Evolutionary conservation across 2,888 invertebrate species (phyloP), one percentile per base, ranked within the genome.

Genomic region (Apamea monoglypha): DNA sequence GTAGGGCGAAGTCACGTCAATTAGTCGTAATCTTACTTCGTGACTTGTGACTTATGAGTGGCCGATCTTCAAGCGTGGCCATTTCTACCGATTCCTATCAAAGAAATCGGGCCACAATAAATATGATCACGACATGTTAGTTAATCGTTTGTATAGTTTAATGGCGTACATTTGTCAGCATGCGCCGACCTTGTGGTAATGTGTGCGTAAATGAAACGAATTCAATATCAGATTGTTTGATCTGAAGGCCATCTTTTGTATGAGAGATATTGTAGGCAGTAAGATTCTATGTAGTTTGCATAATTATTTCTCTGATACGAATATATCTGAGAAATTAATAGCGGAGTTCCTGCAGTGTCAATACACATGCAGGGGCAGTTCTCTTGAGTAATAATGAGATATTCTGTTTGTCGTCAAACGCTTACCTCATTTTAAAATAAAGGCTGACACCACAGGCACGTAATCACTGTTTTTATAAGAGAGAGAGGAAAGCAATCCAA

Each of bases 11-110:
- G 92, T 94, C 94, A 95, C 95, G 96, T 96, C 96, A 96, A 96
- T 96, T 96, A 96, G 94, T 90, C 91, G 85, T 92, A 94, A 94
- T 95, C 94, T 94, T 82, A 89, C 91, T 96, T 96, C 96, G 96
- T 97, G 96, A 96, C 96, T 94, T 92, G 92, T 96, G 96, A 96
- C 95, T 96, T 96, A 96, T 95, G 94, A 91, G 89, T 90, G 94
- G 92, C 88, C 95, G 96, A 96, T 96, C 96, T 95, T 92, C 94
- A 92, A 94, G 87, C 88, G 85, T 89, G 88, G 91, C 90, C 92
- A 92, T 92, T 91, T 89, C 88, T 92, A 83, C 68, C 91, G 94
- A 94, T 94, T 89, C 89, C 88, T 94, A 95, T 95, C 94, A 92
- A 90, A 91, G 89, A 90, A 91, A 92, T 91, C 91, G 91, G 92